Evolutionary conservation across 2,113 vertebrate genomes (phyloP).

Genomic region (Cheilinus undulatus): DNA sequence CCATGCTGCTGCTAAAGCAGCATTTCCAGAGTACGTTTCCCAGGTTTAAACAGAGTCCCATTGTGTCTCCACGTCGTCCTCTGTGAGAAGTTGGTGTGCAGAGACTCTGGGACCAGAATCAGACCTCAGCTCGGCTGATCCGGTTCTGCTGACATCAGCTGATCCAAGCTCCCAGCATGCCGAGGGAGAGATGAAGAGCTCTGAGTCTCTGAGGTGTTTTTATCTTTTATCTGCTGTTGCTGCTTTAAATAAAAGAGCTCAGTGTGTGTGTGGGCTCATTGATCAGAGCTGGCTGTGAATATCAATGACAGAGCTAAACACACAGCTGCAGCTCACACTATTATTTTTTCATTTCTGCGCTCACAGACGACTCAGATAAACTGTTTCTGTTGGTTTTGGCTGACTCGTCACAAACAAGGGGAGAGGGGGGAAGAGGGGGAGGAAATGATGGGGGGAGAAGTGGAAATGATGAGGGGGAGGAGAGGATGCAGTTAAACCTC

Average conservation of each 20-base stretch:
- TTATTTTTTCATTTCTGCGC: constrained; percentile 64
- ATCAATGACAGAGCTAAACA: constrained; percentile 74
- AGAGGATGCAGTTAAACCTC: neutral
- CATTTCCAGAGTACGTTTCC: too few species aligned
- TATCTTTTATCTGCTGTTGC: constrained; percentile 15
- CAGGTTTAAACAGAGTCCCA: too few species aligned
- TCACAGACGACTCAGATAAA: constrained; percentile 46
- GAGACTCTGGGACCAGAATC: neutral
- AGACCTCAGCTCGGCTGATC: neutral
- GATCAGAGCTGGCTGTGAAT: constrained; percentile 72
- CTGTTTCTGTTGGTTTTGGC: constrained; percentile 27
- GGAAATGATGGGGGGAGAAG: neutral
- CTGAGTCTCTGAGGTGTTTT: constrained; percentile 14
- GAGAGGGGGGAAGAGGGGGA: neutral
- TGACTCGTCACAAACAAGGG: constrained; percentile 41
- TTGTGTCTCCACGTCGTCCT: neutral
- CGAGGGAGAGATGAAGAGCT: neutral
- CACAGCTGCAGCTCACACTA: constrained; percentile 14
- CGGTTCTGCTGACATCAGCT: constrained; percentile 23
- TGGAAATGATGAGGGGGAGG: too few species aligned
- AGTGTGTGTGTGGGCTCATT: constrained; percentile 56
- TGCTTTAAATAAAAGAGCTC: constrained; percentile 27
- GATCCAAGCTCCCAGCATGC: constrained; percentile 20
- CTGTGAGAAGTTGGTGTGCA: neutral
- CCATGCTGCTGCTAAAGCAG: too few species aligned